Percentiles rank a stretch among this genome's conserved stretches.
These are phyloP conservation scores for Lutraria rhynchaena DNA, from an alignment of 1,140 invertebrate genomes.

Conservation along the genomic window DNA sequence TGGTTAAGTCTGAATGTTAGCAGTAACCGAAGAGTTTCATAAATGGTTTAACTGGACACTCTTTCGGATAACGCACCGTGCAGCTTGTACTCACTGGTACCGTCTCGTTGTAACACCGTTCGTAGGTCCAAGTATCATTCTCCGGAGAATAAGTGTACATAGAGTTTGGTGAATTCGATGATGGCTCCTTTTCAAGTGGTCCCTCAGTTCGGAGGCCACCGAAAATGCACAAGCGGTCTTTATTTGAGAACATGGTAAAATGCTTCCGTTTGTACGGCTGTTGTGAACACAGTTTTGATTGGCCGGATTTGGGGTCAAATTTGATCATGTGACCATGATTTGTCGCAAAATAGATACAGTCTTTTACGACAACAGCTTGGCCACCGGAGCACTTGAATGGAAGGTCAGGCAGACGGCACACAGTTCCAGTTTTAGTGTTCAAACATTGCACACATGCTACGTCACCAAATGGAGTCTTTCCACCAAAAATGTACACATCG, in stretches of 20 bases:
- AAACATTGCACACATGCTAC: conserved; percentile 26
- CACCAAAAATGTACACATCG: conserved; percentile 47
- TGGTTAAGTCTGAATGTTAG: not conserved
- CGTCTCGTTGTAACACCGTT: not conserved
- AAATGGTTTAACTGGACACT: conserved; percentile 44
- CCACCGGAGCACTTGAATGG: conserved; percentile 46
- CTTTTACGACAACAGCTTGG: conserved; percentile 40
- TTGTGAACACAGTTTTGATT: conserved; percentile 40
- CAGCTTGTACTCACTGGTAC: conserved; percentile 43
- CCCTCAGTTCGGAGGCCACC: conserved; percentile 36
- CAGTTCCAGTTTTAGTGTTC: conserved; percentile 22
- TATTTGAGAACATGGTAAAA: conserved; percentile 29
- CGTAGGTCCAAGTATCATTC: conserved; percentile 17
- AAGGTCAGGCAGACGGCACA: conserved; percentile 3
- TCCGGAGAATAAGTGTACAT: conserved; percentile 38
- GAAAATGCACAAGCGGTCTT: conserved; percentile 8
- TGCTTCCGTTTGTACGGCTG: conserved; percentile 22
- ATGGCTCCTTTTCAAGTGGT: not conserved
- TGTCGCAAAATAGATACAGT: conserved; percentile 35
- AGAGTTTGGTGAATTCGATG: not conserved
- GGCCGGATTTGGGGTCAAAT: conserved; percentile 26
- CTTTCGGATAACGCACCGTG: conserved; percentile 20
- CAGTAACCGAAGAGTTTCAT: conserved; percentile 46
- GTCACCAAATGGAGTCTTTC: conserved; percentile 20
- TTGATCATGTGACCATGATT: conserved; percentile 45